phyloP scores from a whole-genome alignment of 2,797 vertebrate species.

The Saguinus oedipus region DNA sequence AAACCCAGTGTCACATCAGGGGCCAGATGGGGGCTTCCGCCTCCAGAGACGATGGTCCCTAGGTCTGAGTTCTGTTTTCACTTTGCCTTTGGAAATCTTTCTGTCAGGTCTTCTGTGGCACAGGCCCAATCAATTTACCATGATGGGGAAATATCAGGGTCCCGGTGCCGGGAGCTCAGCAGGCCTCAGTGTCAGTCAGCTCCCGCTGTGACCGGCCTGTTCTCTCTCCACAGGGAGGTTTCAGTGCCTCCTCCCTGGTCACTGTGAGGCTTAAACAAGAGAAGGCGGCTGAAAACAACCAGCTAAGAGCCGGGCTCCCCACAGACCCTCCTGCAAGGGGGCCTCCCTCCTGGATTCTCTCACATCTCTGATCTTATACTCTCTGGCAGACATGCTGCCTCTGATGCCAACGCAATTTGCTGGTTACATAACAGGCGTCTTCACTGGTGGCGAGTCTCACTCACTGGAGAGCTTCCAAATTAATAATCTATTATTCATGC shows the following conservation, averaged over 20 bases:
- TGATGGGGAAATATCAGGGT: neutral
- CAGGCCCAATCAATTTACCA: accelerated
- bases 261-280: neutral
- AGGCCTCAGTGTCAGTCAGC: neutral
- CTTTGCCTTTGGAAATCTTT: neutral
- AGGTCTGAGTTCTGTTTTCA: neutral
- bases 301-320: neutral
- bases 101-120: neutral
- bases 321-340: neutral
- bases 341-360: neutral
- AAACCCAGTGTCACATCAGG: neutral
- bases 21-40: neutral
- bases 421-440: slow-evolving; percentile 59
- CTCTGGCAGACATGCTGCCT: neutral
- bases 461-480: slow-evolving; percentile 45
- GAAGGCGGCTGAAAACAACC: neutral
- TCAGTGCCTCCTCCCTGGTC: neutral
- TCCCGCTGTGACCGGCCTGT: accelerated
- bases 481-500: slow-evolving; percentile 76
- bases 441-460: neutral
- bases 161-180: accelerated
- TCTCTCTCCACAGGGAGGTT: neutral
- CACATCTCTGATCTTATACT: neutral
- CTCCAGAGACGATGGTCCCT: neutral
- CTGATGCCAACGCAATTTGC: neutral